Conservation (phyloP, 1,140 invertebrate genomes). For the Drosophila auraria region DNA sequence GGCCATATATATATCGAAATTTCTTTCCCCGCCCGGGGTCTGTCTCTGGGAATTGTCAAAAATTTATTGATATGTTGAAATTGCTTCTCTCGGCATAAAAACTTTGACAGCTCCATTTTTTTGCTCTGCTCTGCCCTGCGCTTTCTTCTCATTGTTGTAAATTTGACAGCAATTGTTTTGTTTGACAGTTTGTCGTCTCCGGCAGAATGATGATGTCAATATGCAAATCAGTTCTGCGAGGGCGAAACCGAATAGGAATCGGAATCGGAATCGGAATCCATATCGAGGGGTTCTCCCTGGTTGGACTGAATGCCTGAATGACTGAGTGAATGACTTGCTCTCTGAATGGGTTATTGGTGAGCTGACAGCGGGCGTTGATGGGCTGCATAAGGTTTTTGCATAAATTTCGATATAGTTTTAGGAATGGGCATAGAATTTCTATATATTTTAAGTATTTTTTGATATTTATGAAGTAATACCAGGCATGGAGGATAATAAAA, state of each 20-base stretch:
- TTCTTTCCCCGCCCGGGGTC: conserved; percentile 1
- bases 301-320: conserved; percentile 19
- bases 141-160: conserved; percentile 68
- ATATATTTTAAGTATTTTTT: background rate
- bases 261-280: background rate
- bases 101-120: conserved; percentile 79
- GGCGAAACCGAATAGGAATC: conserved; percentile 13
- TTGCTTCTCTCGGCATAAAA: conserved; percentile 70
- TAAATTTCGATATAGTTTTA: conserved; percentile 5
- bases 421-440: background rate
- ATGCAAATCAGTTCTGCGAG: conserved; percentile 69
- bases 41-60: conserved; percentile 72
- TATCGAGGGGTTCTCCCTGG: conserved; percentile 26
- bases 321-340: conserved; percentile 14
- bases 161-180: conserved; percentile 84
- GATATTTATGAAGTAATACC: background rate
- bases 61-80: conserved; percentile 84
- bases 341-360: conserved; percentile 47
- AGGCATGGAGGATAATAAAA: background rate
- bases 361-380: conserved; percentile 46
- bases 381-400: conserved; percentile 14
- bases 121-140: background rate
- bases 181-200: conserved; percentile 82
- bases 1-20: conserved; percentile 4
- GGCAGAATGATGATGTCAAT: conserved; percentile 80